Evolutionary conservation across 2,888 invertebrate species (phyloP).

Genomic region (Tipula confusa): DNA sequence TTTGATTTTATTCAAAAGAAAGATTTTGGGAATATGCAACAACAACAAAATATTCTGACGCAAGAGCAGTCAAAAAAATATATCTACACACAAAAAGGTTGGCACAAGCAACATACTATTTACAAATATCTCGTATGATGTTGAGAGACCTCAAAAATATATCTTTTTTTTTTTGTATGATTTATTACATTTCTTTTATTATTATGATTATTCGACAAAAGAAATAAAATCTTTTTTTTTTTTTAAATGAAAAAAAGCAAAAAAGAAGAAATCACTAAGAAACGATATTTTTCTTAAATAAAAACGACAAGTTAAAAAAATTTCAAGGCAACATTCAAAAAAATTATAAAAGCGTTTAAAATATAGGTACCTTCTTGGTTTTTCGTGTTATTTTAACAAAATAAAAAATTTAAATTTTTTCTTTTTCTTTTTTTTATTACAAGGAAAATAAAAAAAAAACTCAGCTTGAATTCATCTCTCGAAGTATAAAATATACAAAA

Average conservation of each 20-base stretch:
- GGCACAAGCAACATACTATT: background rate
- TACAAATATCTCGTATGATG: no score
- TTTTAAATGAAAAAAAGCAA: background rate
- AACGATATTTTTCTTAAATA: background rate
- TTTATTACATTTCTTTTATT: constrained; percentile 3
- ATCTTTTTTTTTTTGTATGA: background rate
- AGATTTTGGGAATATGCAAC: background rate
- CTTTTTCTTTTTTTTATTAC: background rate
- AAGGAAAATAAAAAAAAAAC: background rate
- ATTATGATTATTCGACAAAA: constrained; percentile 3
- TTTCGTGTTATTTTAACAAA: background rate
- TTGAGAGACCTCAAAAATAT: background rate
- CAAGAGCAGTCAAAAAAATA: background rate
- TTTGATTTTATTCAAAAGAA: background rate
- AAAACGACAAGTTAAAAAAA: constrained; percentile 12
- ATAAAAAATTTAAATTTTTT: background rate
- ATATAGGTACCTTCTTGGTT: constrained; percentile 8
- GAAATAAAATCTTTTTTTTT: no score
- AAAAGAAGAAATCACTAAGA: background rate
- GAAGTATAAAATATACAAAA: background rate
- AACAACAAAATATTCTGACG: background rate
- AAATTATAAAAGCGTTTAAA: constrained; percentile 20
- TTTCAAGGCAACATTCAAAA: constrained; percentile 9
- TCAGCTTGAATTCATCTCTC: constrained; percentile 20
- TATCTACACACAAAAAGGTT: background rate